Evolutionary conservation across 1,140 invertebrate genomes (phyloP).

Genomic region (Formica exsecta): DNA sequence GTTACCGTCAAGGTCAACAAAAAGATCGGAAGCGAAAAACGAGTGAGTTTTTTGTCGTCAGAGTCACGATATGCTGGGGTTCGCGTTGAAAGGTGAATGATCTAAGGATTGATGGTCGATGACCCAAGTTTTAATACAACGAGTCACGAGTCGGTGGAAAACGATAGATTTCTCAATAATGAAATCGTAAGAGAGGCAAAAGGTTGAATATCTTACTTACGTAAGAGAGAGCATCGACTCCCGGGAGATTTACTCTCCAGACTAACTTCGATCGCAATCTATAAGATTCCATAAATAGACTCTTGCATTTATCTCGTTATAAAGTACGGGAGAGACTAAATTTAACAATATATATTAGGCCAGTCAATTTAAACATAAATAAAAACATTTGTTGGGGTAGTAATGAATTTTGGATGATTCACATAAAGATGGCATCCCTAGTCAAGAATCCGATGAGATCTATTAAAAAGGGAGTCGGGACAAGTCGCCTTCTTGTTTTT

Average conservation of each 20-base stretch:
- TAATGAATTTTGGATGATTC: no score
- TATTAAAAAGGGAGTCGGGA: no score
- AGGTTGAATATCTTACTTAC: conserved; percentile 4
- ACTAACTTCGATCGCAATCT: conserved; percentile 1
- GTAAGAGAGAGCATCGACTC: conserved; percentile 23
- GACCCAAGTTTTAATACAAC: conserved; percentile 47
- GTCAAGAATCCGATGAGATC: no score
- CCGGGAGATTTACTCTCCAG: conserved; percentile 17
- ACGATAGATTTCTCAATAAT: conserved; percentile 28
- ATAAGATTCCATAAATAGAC: conserved; percentile 18
- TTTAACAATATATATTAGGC: not conserved
- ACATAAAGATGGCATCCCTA: no score
- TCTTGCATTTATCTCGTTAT: conserved; percentile 1
- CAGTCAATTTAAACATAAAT: no score
- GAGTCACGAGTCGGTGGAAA: conserved; percentile 41
- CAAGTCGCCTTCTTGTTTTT: no score
- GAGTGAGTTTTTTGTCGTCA: conserved; percentile 9
- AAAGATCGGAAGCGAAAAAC: conserved; percentile 14
- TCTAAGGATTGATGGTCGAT: conserved; percentile 47
- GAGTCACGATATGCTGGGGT: not conserved
- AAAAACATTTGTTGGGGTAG: no score
- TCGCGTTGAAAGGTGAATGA: conserved; percentile 32
- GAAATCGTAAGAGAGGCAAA: conserved; percentile 27
- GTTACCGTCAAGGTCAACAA: conserved; percentile 28
- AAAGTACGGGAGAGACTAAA: not conserved